These are phyloP conservation scores for Spermophilus dauricus DNA, from an alignment of 2,113 vertebrate species.

Conservation along the genomic window DNA sequence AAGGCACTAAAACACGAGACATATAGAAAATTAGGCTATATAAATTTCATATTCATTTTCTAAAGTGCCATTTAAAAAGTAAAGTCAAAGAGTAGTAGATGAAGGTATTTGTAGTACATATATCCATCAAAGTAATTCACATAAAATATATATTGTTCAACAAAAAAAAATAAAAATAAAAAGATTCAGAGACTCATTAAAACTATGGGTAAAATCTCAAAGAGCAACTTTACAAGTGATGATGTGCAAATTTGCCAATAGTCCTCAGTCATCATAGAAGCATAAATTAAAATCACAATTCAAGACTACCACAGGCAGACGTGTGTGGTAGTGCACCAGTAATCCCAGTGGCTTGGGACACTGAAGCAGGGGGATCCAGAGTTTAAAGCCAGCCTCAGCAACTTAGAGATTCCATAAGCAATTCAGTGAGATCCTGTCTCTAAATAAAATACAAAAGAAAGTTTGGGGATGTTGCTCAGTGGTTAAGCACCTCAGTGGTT, in stretches of 20 bases:
- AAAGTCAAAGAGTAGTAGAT: not conserved
- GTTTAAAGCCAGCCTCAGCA: too few relatives aligned
- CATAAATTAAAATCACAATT: not conserved
- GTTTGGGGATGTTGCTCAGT: too few relatives aligned
- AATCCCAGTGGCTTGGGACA: too few relatives aligned
- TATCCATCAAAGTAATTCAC: not conserved
- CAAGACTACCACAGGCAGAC: not conserved
- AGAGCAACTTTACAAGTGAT: not conserved
- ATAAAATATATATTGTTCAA: not conserved
- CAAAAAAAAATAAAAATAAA: not conserved
- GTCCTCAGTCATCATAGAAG: not conserved
- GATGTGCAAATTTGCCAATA: not conserved
- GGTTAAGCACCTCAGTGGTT: too few relatives aligned
- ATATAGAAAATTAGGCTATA: not conserved
- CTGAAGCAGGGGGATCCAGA: too few relatives aligned
- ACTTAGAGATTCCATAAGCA: too few relatives aligned
- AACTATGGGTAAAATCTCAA: not conserved
- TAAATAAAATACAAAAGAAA: too few relatives aligned
- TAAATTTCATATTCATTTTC: not conserved
- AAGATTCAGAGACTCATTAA: not conserved
- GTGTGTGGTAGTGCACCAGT: too few relatives aligned
- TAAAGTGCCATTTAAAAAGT: not conserved
- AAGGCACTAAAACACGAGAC: not conserved
- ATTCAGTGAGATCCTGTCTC: too few relatives aligned
- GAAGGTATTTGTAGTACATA: not conserved